A percentile compares a stretch with the other conserved stretches of the same genome.
phyloP scores from a whole-genome alignment of 1,140 invertebrate species.

The Pteromalus puparum region DNA sequence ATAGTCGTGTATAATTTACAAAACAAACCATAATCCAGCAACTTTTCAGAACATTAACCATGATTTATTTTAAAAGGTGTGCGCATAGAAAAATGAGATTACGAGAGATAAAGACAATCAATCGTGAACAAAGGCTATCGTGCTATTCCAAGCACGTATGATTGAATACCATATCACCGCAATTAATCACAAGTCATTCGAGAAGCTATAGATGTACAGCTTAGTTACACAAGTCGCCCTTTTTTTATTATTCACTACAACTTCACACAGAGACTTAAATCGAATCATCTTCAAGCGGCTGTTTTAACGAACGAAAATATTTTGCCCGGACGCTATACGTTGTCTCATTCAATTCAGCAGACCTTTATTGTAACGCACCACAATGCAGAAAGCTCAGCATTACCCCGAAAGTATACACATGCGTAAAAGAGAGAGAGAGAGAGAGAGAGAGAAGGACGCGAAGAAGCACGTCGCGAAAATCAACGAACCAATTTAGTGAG shows the following conservation, averaged over 20 bases:
- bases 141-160: background rate
- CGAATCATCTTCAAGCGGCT: too few species aligned
- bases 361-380: background rate
- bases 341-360: background rate
- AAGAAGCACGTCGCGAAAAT: background rate
- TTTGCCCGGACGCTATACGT: too few species aligned
- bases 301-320: too few species aligned
- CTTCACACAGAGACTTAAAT: background rate
- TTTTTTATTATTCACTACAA: background rate
- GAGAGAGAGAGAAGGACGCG: background rate
- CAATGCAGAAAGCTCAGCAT: background rate
- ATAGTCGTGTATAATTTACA: too few species aligned
- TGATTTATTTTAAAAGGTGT: background rate
- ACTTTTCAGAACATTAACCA: background rate
- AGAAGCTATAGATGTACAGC: background rate
- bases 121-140: background rate
- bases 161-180: background rate
- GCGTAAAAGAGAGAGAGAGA: too few species aligned
- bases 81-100: background rate
- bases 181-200: background rate
- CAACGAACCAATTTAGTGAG: background rate
- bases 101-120: background rate
- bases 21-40: too few species aligned
- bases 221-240: background rate
- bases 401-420: background rate